Conservation (phyloP, 2,797 vertebrate genomes). For the Galaxias olidus region DNA sequence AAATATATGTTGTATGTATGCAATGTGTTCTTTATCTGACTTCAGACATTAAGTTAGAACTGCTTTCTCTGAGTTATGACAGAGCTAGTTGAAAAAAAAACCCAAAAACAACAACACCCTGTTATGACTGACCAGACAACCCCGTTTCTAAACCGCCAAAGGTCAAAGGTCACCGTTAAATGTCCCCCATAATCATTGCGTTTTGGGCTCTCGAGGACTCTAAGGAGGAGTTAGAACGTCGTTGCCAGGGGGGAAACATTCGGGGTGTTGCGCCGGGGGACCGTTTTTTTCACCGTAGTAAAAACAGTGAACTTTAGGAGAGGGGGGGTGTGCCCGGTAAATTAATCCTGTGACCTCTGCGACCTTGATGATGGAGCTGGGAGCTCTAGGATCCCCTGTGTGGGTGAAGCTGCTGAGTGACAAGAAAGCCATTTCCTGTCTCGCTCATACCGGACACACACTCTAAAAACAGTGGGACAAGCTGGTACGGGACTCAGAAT, state of each 20-base stretch:
- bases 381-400: slow-evolving; percentile 34
- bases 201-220: slow-evolving; percentile 39
- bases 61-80: too few relatives aligned
- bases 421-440: slow-evolving; percentile 36
- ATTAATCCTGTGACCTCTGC: slow-evolving; percentile 58
- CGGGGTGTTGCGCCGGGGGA: slow-evolving; percentile 27
- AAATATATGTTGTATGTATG: too few relatives aligned
- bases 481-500: not conserved
- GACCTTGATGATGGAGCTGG: slow-evolving; percentile 34
- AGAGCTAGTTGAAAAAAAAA: slow-evolving; percentile 30
- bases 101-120: slow-evolving; percentile 52
- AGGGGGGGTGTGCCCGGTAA: too few relatives aligned
- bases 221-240: slow-evolving; percentile 39
- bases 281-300: slow-evolving; percentile 35
- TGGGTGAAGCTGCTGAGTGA: slow-evolving; percentile 42
- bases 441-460: slow-evolving; percentile 58
- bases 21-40: too few relatives aligned
- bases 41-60: too few relatives aligned
- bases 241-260: too few relatives aligned
- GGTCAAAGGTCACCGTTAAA: slow-evolving; percentile 54
- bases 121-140: slow-evolving; percentile 36
- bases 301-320: slow-evolving; percentile 41
- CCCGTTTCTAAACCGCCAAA: too few relatives aligned
- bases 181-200: slow-evolving; percentile 43
- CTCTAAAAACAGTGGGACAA: not conserved